A percentile compares a stretch with the other conserved stretches of the same genome.
These are phyloP conservation scores for Phalera bucephala DNA, from an alignment of 2,888 invertebrate species.

Conservation along the genomic window DNA sequence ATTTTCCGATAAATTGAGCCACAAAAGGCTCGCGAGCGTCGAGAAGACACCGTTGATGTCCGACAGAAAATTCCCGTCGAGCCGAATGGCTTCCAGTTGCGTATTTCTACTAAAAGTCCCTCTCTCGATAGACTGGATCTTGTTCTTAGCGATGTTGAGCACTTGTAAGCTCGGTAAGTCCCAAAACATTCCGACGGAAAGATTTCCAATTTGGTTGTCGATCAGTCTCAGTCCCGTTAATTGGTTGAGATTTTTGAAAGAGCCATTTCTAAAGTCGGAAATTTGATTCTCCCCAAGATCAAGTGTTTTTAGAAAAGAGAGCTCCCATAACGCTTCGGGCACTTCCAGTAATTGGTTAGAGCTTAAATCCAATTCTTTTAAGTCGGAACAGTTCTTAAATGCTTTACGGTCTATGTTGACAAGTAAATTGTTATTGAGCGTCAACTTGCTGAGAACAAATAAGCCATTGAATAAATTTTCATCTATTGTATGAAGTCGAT, in stretches of 20 bases:
- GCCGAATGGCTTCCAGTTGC: conserved; percentile 92
- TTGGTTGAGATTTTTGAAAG: conserved; percentile 93
- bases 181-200: conserved; percentile 93
- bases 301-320: conserved; percentile 92
- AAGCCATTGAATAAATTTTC: conserved; percentile 92
- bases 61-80: conserved; percentile 94
- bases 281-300: conserved; percentile 97
- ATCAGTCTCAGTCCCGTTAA: conserved; percentile 94
- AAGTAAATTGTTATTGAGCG: conserved; percentile 93
- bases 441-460: conserved; percentile 92
- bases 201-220: conserved; percentile 94
- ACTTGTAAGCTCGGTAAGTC: conserved; percentile 93
- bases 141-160: conserved; percentile 94
- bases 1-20: conserved; percentile 95
- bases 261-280: conserved; percentile 90
- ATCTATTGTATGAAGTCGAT: conserved; percentile 91
- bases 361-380: conserved; percentile 94
- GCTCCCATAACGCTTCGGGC: conserved; percentile 91
- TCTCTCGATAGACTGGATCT: conserved; percentile 92
- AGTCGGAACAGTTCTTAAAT: conserved; percentile 93
- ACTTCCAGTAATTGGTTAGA: conserved; percentile 92
- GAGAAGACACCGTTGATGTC: conserved; percentile 96
- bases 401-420: conserved; percentile 90
- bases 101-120: conserved; percentile 92
- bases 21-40: conserved; percentile 91